Evolutionary conservation across 2,113 vertebrate genomes (phyloP), one percentile per base, ranked within the genome.

Genomic region (Himantopus leucocephalus): DNA sequence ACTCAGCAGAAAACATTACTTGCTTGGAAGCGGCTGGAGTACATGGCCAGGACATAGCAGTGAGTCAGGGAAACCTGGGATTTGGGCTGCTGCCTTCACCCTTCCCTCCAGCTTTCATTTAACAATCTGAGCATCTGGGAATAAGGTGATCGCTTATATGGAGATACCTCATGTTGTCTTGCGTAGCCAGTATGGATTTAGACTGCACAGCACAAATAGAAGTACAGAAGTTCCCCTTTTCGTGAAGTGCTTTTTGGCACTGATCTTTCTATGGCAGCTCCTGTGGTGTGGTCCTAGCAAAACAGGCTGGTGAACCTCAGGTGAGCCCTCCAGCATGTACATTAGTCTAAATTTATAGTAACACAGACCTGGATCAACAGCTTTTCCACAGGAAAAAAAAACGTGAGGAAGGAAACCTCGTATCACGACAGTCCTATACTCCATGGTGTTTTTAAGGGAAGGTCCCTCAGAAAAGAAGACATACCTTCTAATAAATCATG

Each of bases 1-100:
- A 97, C 74, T 94, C 92, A 94, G 97, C 94, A 97, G 74, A 95
- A 97, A 92, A 50, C 0, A 0, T 66, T 73, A 70, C 37, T 75
- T 76, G 29, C 8, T 32, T 85, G 62, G 70, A 92, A 48, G 74
- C 4, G 5, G 47, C 64, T 62, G 37, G 52, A 82, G 39, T 21
- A 64, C 52, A 32, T 2, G 7, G 47, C 10, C 0, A 0, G 50
- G 24, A 73, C 63, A 45, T 9, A 70, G 72, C 63, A 84, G 6
- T 87, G 96, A 97, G 58, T 97, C 92, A 94, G 77, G 58, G 35
- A 92, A 95, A 82, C 16, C 9, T 59, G 91, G 62, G 26, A 45
- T 53, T 43, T 79, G 13, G 12, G 14, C 58, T 85, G 48, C 48
- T 89, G 62, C 34, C 37, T 58, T 93, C 45, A 53, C 27, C 30